A percentile compares a stretch with the other conserved stretches of the same genome.
Conservation (phyloP, 2,797 vertebrate species). For the Selene dorsalis region DNA sequence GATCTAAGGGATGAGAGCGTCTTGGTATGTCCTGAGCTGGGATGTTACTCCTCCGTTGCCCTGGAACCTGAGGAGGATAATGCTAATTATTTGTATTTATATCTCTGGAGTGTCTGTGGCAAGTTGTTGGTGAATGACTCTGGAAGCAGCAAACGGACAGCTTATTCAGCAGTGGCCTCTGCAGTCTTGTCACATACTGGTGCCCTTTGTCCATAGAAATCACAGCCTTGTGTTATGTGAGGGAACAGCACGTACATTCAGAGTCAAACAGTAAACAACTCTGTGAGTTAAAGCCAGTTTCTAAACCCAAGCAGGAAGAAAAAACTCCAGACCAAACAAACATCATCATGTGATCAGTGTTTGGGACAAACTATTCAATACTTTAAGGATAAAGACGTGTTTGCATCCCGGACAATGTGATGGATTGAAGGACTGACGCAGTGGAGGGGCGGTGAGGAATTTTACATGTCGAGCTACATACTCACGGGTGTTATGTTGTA, state of each 20-base stretch:
- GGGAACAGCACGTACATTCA: conserved; percentile 61
- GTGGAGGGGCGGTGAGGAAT: conserved; percentile 68
- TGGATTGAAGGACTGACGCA: conserved; percentile 39
- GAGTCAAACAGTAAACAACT: conserved; percentile 59
- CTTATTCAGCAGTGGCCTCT: conserved; percentile 71
- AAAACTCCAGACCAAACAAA: conserved; percentile 7
- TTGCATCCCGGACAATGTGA: conserved; percentile 28
- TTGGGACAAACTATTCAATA: background rate
- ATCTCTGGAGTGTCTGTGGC: conserved; percentile 74
- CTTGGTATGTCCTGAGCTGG: conserved; percentile 57
- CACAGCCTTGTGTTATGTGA: conserved; percentile 62
- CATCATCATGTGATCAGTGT: background rate
- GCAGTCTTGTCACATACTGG: conserved; percentile 82
- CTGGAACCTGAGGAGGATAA: conserved; percentile 57
- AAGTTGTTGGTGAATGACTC: conserved; percentile 80
- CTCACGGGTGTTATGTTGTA: conserved; percentile 32
- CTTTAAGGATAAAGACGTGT: background rate
- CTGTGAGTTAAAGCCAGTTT: conserved; percentile 13
- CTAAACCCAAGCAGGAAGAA: background rate
- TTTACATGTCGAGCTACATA: conserved; percentile 40
- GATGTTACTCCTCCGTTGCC: conserved; percentile 67
- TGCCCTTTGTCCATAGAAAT: conserved; percentile 75
- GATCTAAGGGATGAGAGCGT: conserved; percentile 70
- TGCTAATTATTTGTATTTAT: conserved; percentile 82
- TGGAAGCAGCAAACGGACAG: conserved; percentile 52